Evolutionary conservation across 2,888 invertebrate species (phyloP).

Genomic region (Tetramorium bicarinatum): DNA sequence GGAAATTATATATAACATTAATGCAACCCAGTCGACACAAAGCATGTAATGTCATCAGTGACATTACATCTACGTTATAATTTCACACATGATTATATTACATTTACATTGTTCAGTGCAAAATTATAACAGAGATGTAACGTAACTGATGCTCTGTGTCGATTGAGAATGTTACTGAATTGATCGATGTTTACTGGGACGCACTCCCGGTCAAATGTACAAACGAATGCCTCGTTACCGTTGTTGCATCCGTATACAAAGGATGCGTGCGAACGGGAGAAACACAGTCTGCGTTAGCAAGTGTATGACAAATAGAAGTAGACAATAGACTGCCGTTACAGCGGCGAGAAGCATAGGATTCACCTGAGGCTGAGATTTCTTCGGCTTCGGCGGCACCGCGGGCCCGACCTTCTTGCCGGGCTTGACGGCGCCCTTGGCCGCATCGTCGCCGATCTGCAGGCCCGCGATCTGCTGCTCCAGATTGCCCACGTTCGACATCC

Average conservation of each 20-base stretch:
- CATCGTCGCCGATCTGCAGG: constrained; percentile 88
- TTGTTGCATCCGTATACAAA: constrained; percentile 34
- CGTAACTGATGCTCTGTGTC: too few relatives aligned
- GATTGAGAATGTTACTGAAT: too few relatives aligned
- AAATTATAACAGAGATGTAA: too few relatives aligned
- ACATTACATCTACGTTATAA: too few relatives aligned
- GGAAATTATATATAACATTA: too few relatives aligned
- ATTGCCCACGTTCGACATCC: constrained; percentile 88
- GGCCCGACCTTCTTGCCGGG: constrained; percentile 90
- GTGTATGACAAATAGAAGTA: background rate
- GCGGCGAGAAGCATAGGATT: constrained; percentile 59
- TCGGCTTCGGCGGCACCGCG: constrained; percentile 93
- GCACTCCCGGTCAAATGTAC: background rate
- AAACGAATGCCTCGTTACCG: constrained; percentile 32
- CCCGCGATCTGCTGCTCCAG: constrained; percentile 91
- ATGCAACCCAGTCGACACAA: too few relatives aligned
- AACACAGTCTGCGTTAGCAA: constrained; percentile 40
- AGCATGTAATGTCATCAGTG: too few relatives aligned
- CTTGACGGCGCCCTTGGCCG: constrained; percentile 81
- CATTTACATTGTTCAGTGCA: too few relatives aligned
- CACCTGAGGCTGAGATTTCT: constrained; percentile 89
- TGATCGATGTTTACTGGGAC: too few relatives aligned
- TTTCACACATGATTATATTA: too few relatives aligned
- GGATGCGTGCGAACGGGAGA: constrained; percentile 49
- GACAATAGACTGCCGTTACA: background rate